Evolutionary conservation across 2,797 vertebrate species (phyloP), one percentile per base, ranked within the genome.

Genomic region (Micropoecilia bifurca): DNA sequence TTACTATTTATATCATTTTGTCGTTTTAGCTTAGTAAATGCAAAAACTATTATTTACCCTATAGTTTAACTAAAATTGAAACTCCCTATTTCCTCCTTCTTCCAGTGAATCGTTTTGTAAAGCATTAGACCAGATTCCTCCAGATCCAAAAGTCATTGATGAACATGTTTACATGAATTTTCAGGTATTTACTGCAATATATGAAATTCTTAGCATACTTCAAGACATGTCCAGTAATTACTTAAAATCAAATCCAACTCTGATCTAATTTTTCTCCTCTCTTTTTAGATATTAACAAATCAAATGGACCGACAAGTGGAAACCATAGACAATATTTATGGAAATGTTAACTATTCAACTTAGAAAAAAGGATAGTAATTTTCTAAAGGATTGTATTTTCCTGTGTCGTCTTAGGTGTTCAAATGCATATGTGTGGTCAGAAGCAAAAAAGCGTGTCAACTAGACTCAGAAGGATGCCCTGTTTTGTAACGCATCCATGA

Each of bases 111-210:
- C 13, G 22, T 28, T 41, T 45, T 5, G 9, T 28, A 41, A 79
- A 68, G 82, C 10, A 20, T 41, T 76, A 16, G 45, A 75, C 20
- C 63, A 30, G 3, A 46, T 68, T 18, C 18, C 48, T 33, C 18
- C 83, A 68, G 76, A 81, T 39, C 1, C 2, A 39, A 92, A 93
- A 74, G 68, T 0, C 22, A 82, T 75, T 0, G 87, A 93, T 33
- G 93, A 94, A 2, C 86, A 92, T 2, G n/a, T 94, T 48, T 94
- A 94, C 61, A 36, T 77, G n/a, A 94, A 94, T 74, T 0, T 81
- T 9, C 36, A 89, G 89, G 39, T 4, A 59, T 50, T n/a, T 13
- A 1, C 3, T 47, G 22, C 22, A 4, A 55, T 69, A 10, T 66
- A 28, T 3, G 66, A 48, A 39, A 36, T 45, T 18, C 10, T 16